Evolutionary conservation across 2,797 vertebrate species (phyloP), one percentile per base, ranked within the genome.

Genomic region (Aeoliscus strigatus): DNA sequence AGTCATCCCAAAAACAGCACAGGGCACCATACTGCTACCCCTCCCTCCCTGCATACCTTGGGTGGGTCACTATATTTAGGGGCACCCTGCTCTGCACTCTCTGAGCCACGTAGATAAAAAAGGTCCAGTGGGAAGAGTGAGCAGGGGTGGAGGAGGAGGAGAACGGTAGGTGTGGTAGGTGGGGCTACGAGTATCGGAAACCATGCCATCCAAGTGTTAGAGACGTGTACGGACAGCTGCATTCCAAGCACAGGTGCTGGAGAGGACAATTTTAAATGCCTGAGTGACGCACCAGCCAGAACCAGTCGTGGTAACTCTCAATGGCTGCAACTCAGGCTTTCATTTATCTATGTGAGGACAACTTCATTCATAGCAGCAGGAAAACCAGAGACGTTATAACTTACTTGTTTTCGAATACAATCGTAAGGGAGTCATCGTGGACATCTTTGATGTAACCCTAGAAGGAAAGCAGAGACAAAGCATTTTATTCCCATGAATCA

Each of bases 331-430:
- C 14, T 59, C 21, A 33, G 25, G 9, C 27, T n/a, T 26, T 33
- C 0, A 29, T 31, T 44, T 34, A 3, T 14, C n/a, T 2, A 13
- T 23, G 2, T 34, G 14, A 6, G 1, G 4, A 5, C 8, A 7
- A 31, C 8, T 17, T 11, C 18, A 21, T 3, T 27, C n/a, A 8
- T 16, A 16, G 14, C 12, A 17, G 14, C 16, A 27, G 15, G 12
- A 6, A 12, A 5, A 27, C 1, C 8, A 26, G 8, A 31, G 6
- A 21, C 6, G 12, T 9, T 27, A 5, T 45, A 36, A 87, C 93
- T 91, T 90, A 96, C 93, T 95, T 96, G 90, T 96, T 95, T 86
- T 94, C 93, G 79, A 95, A 96, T 60, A 91, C 89, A 67, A 95
- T 93, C 47, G 92, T 93, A 75, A 96, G 90, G 0, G 93, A 93